These are phyloP conservation scores for Alethe castanea DNA, from an alignment of 2,113 vertebrate species.

Conservation along the genomic window DNA sequence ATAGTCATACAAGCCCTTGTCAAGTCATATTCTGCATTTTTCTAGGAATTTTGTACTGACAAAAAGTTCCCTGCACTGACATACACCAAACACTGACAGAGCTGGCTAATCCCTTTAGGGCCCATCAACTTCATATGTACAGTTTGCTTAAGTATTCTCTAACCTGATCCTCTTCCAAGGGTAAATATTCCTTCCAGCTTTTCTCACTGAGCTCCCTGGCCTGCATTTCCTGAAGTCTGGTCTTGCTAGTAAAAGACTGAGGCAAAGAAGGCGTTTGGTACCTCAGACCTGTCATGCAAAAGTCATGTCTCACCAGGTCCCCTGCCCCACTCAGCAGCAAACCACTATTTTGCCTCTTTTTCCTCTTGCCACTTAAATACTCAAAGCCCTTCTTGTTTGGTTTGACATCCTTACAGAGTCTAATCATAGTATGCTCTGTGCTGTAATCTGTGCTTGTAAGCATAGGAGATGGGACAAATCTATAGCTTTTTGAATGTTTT, in stretches of 20 bases:
- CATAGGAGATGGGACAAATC: background rate
- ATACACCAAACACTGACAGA: background rate
- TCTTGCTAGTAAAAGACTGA: background rate
- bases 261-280: background rate
- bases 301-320: background rate
- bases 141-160: background rate
- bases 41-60: background rate
- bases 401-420: background rate
- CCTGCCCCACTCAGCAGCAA: background rate
- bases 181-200: fast-evolving
- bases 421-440: background rate
- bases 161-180: background rate
- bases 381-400: background rate
- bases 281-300: background rate
- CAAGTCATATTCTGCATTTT: background rate
- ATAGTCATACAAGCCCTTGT: fast-evolving
- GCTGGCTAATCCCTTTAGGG: background rate
- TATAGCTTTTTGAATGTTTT: background rate
- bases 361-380: background rate
- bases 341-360: background rate
- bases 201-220: background rate
- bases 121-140: background rate
- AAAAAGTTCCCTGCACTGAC: background rate
- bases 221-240: background rate
- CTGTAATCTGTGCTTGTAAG: background rate